Conservation (phyloP, 2,797 vertebrate genomes). For the Phaenicophaeus curvirostris region DNA sequence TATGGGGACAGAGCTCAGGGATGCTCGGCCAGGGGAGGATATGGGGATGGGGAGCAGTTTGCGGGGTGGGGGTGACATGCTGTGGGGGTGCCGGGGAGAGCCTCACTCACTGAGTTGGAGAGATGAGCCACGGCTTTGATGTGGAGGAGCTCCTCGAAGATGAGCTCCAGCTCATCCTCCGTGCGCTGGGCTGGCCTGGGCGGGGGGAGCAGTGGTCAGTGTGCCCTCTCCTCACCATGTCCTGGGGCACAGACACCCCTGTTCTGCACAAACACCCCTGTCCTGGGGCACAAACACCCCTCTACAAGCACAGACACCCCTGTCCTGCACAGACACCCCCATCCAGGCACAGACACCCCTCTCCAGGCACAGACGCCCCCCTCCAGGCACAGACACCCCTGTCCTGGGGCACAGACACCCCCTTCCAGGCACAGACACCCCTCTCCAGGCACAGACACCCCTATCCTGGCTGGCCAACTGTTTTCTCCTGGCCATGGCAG, state of each 20-base stretch:
- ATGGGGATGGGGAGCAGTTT: background rate
- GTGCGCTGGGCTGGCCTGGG: constrained; percentile 89
- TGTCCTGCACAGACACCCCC: no score
- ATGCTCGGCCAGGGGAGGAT: no score
- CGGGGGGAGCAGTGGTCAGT: rapidly evolving
- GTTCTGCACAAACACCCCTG: no score
- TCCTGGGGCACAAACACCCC: no score
- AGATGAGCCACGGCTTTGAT: constrained; percentile 95
- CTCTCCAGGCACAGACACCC: no score
- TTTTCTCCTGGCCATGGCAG: background rate
- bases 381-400: no score
- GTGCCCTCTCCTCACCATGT: background rate
- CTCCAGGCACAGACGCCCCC: background rate
- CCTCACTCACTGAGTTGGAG: constrained; percentile 87
- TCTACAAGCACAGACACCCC: no score
- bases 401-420: no score
- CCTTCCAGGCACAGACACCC: no score
- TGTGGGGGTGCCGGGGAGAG: background rate
- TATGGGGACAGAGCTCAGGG: rapidly evolving
- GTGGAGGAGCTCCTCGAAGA: constrained; percentile 95
- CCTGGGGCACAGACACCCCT: background rate
- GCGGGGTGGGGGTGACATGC: no score
- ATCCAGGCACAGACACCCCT: background rate
- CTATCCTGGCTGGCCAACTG: background rate
- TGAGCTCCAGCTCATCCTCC: constrained; percentile 91